These are phyloP conservation scores for Scaeva pyrastri DNA, from an alignment of 2,888 invertebrate genomes.

Conservation along the genomic window DNA sequence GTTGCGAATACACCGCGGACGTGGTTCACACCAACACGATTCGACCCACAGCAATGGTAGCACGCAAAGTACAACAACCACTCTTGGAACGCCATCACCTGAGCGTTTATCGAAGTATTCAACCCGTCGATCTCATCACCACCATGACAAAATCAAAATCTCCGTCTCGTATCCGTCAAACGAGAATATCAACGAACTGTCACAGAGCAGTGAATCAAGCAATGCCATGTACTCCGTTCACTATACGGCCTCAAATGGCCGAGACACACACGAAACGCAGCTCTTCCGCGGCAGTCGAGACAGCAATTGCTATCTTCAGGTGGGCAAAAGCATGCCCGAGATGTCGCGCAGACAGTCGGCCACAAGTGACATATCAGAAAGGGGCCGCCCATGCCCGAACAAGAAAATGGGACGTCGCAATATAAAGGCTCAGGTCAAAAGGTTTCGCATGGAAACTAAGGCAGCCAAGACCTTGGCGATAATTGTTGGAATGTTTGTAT, in stretches of 20 bases:
- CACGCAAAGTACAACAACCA: constrained; percentile 89
- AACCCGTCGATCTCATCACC: constrained; percentile 85
- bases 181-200: constrained; percentile 86
- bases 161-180: constrained; percentile 93
- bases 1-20: constrained; percentile 94
- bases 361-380: constrained; percentile 82
- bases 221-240: constrained; percentile 87
- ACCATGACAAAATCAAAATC: constrained; percentile 93
- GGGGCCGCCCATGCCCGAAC: constrained; percentile 81
- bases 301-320: constrained; percentile 86
- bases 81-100: constrained; percentile 87
- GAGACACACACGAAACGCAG: constrained; percentile 86
- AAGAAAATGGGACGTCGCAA: constrained; percentile 94
- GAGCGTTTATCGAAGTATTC: constrained; percentile 86
- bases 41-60: constrained; percentile 88
- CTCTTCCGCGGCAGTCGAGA: constrained; percentile 82
- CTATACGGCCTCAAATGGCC: constrained; percentile 87
- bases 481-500: constrained; percentile 98
- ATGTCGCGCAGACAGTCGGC: constrained; percentile 82
- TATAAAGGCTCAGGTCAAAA: constrained; percentile 95
- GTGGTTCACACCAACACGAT: constrained; percentile 89
- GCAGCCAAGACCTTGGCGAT: constrained; percentile 98
- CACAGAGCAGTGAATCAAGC: constrained; percentile 79
- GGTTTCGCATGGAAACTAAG: constrained; percentile 97
- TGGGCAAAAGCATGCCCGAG: constrained; percentile 83